Conservation (phyloP, 2,113 vertebrate species). For the Larimichthys polyactis region DNA sequence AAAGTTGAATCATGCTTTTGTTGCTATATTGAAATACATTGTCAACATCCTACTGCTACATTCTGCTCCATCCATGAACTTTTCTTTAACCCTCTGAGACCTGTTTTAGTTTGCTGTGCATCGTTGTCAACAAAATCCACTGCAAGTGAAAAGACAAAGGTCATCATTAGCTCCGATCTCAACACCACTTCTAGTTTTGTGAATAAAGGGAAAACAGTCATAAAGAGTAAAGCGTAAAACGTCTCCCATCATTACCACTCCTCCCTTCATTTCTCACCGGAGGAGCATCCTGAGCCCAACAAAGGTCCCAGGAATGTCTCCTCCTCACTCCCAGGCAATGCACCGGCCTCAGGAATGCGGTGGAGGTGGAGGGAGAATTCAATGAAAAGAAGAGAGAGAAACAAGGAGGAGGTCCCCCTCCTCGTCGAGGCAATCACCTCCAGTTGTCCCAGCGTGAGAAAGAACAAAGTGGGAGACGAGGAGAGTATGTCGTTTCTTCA, state of each 20-base stretch:
- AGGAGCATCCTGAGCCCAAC: constrained; percentile 53
- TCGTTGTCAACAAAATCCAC: not conserved
- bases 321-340: constrained; percentile 56
- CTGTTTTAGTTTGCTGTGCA: not conserved
- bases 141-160: not conserved
- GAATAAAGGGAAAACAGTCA: constrained; percentile 23
- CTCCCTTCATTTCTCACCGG: constrained; percentile 33
- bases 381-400: constrained; percentile 54
- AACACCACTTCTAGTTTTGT: constrained; percentile 7
- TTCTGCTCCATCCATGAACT: no score
- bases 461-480: constrained; percentile 51
- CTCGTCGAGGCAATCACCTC: constrained; percentile 39
- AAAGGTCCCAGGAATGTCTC: constrained; percentile 70
- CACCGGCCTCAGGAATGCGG: constrained; percentile 63
- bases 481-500: constrained; percentile 15
- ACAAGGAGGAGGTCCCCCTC: constrained; percentile 43
- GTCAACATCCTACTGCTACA: no score
- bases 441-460: constrained; percentile 54
- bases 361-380: constrained; percentile 58
- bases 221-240: constrained; percentile 34
- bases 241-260: constrained; percentile 47
- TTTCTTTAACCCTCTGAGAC: no score
- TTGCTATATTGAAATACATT: no score
- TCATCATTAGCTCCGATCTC: not conserved
- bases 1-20: not conserved